phyloP scores from a whole-genome alignment of 2,113 vertebrate genomes.

The Paratilapia polleni region DNA sequence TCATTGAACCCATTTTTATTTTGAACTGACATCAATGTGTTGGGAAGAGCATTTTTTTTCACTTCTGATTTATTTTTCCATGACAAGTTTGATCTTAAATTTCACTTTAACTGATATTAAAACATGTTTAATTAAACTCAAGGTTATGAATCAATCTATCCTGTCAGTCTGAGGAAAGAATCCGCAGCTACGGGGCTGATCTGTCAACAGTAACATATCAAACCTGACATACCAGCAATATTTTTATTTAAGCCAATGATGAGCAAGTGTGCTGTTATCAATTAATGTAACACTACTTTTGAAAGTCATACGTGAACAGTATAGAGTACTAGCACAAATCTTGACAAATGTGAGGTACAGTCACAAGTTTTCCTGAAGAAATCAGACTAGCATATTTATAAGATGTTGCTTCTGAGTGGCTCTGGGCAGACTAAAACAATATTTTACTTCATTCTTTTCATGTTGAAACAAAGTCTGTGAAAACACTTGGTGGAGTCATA shows the following conservation, averaged over 20 bases:
- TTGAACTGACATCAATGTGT: not conserved
- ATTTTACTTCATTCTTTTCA: not conserved
- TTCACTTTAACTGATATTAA: not conserved
- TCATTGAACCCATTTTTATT: not conserved
- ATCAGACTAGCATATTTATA: not conserved
- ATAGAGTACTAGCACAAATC: not conserved
- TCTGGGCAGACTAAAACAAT: too few species aligned
- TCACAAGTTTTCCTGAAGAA: not conserved
- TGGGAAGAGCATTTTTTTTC: not conserved
- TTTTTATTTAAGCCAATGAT: not conserved
- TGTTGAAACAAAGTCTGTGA: not conserved
- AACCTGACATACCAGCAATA: not conserved
- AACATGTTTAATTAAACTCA: not conserved
- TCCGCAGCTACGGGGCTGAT: not conserved
- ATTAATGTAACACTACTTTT: not conserved
- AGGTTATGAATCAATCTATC: not conserved
- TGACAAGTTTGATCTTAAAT: not conserved
- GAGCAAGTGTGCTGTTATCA: not conserved
- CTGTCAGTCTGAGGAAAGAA: not conserved
- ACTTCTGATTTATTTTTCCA: not conserved
- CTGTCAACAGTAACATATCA: conserved; percentile 3
- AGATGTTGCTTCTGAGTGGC: not conserved
- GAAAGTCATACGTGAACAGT: not conserved
- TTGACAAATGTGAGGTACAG: not conserved
- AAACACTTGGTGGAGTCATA: not conserved